These are phyloP conservation scores for Tiliqua scincoides DNA, from an alignment of 2,113 vertebrate genomes.

Conservation along the genomic window DNA sequence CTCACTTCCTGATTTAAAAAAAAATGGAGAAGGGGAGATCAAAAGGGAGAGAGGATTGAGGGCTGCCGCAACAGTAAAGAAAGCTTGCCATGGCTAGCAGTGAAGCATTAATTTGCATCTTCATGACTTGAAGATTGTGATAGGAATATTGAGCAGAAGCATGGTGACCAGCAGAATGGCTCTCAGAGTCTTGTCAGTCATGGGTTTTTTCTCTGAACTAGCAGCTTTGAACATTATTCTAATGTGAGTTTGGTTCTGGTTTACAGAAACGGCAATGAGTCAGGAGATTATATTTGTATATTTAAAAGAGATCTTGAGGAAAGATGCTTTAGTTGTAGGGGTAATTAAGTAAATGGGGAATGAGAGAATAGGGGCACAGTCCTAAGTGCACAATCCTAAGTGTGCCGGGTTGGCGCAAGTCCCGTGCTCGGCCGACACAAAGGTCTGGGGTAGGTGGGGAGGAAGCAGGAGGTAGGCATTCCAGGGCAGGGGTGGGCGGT, in stretches of 20 bases:
- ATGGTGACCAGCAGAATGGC: not conserved
- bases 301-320: not conserved
- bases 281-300: not conserved
- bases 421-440: too few species aligned
- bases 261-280: not conserved
- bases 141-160: not conserved
- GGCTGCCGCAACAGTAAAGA: not conserved
- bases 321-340: not conserved
- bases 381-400: too few species aligned
- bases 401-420: too few species aligned
- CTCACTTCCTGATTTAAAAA: not conserved
- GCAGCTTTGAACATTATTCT: not conserved
- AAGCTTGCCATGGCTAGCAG: not conserved
- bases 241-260: not conserved
- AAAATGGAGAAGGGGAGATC: slow-evolving; percentile 1
- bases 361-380: too few species aligned
- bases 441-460: too few species aligned
- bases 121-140: not conserved
- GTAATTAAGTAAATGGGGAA: not conserved
- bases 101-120: not conserved
- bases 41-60: not conserved
- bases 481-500: too few species aligned
- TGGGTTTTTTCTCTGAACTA: not conserved
- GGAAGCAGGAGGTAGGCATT: too few species aligned
- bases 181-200: not conserved